phyloP scores from a whole-genome alignment of 23 tunicate genomes.

The Phallusia fumigata region DNA sequence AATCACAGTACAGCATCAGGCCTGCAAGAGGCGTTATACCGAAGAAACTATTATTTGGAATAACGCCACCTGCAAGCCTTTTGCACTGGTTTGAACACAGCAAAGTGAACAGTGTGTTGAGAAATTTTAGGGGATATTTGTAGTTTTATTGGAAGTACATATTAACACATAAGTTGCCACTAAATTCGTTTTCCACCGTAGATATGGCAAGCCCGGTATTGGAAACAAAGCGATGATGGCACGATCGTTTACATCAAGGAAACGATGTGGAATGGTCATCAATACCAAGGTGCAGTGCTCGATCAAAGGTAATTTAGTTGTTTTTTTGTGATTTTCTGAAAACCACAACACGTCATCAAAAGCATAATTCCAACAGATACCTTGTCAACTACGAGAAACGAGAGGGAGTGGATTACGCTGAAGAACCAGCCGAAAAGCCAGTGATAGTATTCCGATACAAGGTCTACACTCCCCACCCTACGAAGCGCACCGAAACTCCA shows the following conservation, averaged over 20 bases:
- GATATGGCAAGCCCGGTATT: constrained; percentile 70
- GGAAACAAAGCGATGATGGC: constrained; percentile 46
- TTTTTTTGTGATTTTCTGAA: too few relatives aligned
- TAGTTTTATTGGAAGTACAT: too few relatives aligned
- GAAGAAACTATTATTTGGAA: too few relatives aligned
- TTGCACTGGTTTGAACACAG: too few relatives aligned
- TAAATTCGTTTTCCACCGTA: background rate
- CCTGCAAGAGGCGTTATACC: too few relatives aligned
- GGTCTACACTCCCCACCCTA: constrained; percentile 66
- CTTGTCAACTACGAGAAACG: constrained; percentile 27
- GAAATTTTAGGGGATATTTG: too few relatives aligned
- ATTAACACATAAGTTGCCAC: too few relatives aligned
- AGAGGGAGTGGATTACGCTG: constrained; percentile 59
- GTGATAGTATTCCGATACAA: constrained; percentile 74
- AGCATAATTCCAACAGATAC: constrained; percentile 17
- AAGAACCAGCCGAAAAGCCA: constrained; percentile 73
- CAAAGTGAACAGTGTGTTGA: too few relatives aligned
- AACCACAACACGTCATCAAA: too few relatives aligned
- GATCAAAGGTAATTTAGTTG: constrained; percentile 99
- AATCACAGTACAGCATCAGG: too few relatives aligned
- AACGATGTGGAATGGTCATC: constrained; percentile 70
- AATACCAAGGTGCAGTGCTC: constrained; percentile 63
- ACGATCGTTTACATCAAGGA: constrained; percentile 56
- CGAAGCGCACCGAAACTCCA: constrained; percentile 43
- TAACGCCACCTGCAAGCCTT: too few relatives aligned